Base-by-base conservation (phyloP, 2,888 invertebrate species). In the Frankliniella fusca region DNA sequence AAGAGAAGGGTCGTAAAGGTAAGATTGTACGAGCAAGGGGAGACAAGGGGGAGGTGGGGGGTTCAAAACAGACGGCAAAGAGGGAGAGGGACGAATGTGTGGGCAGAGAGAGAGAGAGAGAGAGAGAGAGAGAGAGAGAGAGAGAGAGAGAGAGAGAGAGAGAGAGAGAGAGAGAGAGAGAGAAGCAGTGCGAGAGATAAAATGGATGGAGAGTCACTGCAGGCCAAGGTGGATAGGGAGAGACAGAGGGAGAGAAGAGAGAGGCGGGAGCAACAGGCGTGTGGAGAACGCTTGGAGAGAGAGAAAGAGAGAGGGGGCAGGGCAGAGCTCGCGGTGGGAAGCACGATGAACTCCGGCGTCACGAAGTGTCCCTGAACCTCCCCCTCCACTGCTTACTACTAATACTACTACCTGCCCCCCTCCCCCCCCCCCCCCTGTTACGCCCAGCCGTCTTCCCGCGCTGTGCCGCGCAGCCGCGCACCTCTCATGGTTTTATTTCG, bases 301-400 rank as follows among this genome's bases (percentile, higher is more conserved):
- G 54, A 54, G 70, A 70, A 11, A 70, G 70, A 70, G 23, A 70
- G 70, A 70, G 70, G 70, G 12, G 27, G 70, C 10, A 10, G 12
- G 11, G 10, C 1, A 10, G 61, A 61, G 70, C 11, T 76, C 27
- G 54, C 12, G 54, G 15, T 20, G 54, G 54, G 54, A 1, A 12
- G 54, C 54, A 23, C 70, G 70, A 23, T 27, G 70, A 76, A 27
- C 70, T 5, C 70, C 70, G 38, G 38, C 38, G 70, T 76, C 70
- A 76, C 70, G 70, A 76, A 76, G 23, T 76, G 70, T 76, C 70
- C 70, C 70, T 76, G 70, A 76, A 76, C 70, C 70, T 23, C 70
- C 70, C 70, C 27, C 70, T 27, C 27, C 27, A 1, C 70, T 27
- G 27, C 70, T 76, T 76, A 76, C 70, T 70, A 70, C 70, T 23